Base-by-base conservation (phyloP, 2,797 vertebrate genomes). In the Hyperoplus lanceolatus region DNA sequence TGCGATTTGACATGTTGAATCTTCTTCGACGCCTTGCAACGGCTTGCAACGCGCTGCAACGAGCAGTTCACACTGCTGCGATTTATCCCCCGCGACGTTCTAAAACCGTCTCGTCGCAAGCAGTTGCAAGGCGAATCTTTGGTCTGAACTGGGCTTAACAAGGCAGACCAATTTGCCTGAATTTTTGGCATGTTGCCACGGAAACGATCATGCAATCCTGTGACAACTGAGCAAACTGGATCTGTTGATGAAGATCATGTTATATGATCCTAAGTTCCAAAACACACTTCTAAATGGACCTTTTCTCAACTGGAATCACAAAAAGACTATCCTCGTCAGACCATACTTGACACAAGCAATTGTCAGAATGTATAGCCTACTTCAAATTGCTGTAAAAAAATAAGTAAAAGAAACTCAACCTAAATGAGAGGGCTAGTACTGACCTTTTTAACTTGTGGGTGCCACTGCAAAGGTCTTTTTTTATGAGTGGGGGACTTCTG, bases 381-480 rank as follows among this genome's bases (percentile, higher is more conserved):
- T 29, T 29, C 29, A 29, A 79, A 71, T 56, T 36, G 10, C 58
- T 75, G 21, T 48, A 42, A 68, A 80, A 69, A 29, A 65, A 15
- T 7, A 18, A 29, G 29, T 29, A 29, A 29, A 29, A 29, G 29
- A 29, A 29, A 29, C 29, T 29, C 29, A 29, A 29, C 29, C 29
- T 2, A 61, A 81, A 83, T 78, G 58, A 58, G 50, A 81, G 36
- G 69, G 55, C 21, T 56, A 51, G 63, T 39, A 15, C 16, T 76
- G 75, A 84, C 61, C 69, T 85, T 83, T 90, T 21, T 29, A 56
- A 82, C 57, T 77, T 36, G 53, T 50, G 42, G 51, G 11, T 45
- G 39, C 53, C 61, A 16, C 39, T 36, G 36, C 12, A 61, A 65
- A 76, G 66, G 71, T 74, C 51, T 85, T 67, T 67, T 63, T 73